Base-by-base conservation (phyloP, 2,888 invertebrate genomes). In the Sesia apiformis region DNA sequence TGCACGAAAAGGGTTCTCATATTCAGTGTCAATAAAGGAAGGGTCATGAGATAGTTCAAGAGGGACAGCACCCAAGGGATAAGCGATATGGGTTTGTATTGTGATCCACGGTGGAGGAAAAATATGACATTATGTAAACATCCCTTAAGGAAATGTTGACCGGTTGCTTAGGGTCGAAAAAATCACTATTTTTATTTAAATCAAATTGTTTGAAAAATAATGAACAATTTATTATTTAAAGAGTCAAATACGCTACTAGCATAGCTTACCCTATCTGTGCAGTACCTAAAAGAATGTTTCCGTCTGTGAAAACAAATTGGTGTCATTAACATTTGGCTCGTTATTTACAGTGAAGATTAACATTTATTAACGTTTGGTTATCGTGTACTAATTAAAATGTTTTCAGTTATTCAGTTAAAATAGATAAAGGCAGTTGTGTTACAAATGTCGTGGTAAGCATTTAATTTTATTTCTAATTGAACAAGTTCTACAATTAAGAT, bases 21-120 rank as follows among this genome's bases (percentile, higher is more conserved):
- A 52, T 57, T 58, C 56, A 59, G 46, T 54, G 49, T 53, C 54
- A 60, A 59, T 59, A 59, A 59, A 57, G 56, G 46, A 46, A 52
- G 54, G 55, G 52, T 50, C 51, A 41, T 55, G 56, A 51, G 55
- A 53, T 57, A 52, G 7, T 38, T 51, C 49, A 49, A 41, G 46
- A 54, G 53, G 54, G 55, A 6, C 38, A 50, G 23, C 38, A 38
- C 50, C 50, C 39, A 50, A 51, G 41, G 55, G 55, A 51, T 51
- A 53, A 55, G 38, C 55, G 55, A 46, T 55, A 54, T 38, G 40
- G 46, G 43, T 52, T 54, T 52, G 51, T 54, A 53, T 56, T 46
- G 43, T 52, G 39, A n/a, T 39, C 40, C 46, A 23, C 49, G 23
- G 23, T 23, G 51, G 41, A 52, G 51, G 23, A 23, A 56, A 52